These are phyloP conservation scores for Arenaria interpres DNA, from an alignment of 2,113 vertebrate genomes.

Conservation along the genomic window DNA sequence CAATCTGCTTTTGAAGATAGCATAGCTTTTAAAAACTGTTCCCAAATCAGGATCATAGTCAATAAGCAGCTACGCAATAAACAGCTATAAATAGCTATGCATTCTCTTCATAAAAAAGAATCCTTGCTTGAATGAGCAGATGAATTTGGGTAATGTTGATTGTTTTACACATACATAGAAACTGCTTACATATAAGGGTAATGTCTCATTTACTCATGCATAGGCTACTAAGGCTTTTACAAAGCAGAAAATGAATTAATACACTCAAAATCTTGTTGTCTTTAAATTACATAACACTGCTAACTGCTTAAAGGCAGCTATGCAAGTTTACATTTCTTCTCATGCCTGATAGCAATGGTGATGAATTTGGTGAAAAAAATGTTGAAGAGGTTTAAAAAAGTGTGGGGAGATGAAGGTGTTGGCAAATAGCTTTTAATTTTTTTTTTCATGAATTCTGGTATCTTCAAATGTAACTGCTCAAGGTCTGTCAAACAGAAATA, in stretches of 20 bases:
- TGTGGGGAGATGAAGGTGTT: background rate
- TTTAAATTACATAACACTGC: background rate
- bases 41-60: background rate
- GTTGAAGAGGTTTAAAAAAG: background rate
- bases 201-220: background rate
- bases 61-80: background rate
- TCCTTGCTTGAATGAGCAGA: background rate
- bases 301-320: background rate
- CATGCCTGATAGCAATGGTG: background rate
- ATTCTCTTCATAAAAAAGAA: background rate
- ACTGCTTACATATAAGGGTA: background rate
- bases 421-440: background rate
- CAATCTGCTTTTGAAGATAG: background rate
- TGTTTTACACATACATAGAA: background rate
- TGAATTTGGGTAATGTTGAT: background rate
- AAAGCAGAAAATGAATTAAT: slow-evolving; percentile 3
- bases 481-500: background rate
- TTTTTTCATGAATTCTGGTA: background rate
- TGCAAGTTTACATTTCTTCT: background rate
- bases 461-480: background rate
- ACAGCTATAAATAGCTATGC: background rate
- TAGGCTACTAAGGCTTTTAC: background rate
- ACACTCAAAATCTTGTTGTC: background rate
- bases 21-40: background rate
- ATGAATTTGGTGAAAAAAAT: background rate